phyloP scores from a whole-genome alignment of 2,888 invertebrate genomes.

The Graphium colonna region DNA sequence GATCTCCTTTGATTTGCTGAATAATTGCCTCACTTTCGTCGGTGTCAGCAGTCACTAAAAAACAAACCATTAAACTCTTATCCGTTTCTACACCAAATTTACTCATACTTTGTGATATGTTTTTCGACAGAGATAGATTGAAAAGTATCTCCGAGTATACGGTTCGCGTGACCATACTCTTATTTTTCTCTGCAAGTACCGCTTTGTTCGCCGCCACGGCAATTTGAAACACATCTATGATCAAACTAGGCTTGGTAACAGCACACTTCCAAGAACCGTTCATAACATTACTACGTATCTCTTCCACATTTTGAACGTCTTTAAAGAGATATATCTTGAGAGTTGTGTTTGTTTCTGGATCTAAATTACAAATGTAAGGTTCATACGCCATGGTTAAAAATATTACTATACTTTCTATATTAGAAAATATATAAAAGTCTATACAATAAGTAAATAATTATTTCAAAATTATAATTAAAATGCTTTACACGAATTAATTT shows the following conservation, averaged over 20 bases:
- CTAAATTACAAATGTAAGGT: slow-evolving; percentile 55
- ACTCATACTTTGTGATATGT: slow-evolving; percentile 83
- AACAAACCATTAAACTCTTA: slow-evolving; percentile 51
- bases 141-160: slow-evolving; percentile 84
- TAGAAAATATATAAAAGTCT: no score
- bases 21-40: slow-evolving; percentile 55
- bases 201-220: slow-evolving; percentile 85
- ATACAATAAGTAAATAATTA: no score
- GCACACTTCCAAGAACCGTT: slow-evolving; percentile 80
- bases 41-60: slow-evolving; percentile 40
- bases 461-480: no score
- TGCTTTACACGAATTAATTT: no score
- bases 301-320: slow-evolving; percentile 79
- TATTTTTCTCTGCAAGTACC: slow-evolving; percentile 64
- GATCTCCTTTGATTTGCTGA: slow-evolving; percentile 76
- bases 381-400: slow-evolving; percentile 37
- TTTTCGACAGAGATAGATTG: slow-evolving; percentile 84
- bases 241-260: slow-evolving; percentile 80
- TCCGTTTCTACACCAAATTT: slow-evolving; percentile 81
- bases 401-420: no score
- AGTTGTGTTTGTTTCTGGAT: slow-evolving; percentile 57
- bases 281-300: slow-evolving; percentile 76
- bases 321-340: slow-evolving; percentile 77
- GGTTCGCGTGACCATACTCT: slow-evolving; percentile 79
- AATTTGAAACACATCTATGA: slow-evolving; percentile 80